Base-by-base conservation (phyloP, 2,797 vertebrate genomes). In the Aphelocoma californica region DNA sequence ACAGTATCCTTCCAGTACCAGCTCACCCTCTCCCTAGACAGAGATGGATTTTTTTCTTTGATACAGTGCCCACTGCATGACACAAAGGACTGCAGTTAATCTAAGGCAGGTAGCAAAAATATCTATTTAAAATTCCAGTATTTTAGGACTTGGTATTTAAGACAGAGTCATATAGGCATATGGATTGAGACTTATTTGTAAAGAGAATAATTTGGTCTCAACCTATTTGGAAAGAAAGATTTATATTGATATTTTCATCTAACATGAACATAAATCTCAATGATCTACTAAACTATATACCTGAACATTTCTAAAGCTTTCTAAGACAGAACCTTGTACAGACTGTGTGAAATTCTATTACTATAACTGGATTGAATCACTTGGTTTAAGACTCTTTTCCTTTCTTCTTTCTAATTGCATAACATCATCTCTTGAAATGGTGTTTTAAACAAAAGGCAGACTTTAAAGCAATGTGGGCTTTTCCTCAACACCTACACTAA, bases 381-480 rank as follows among this genome's bases (percentile, higher is more conserved):
- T 91, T 77, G 5, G 6, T 58, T 95, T 95, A 91, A 80, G 53
- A 75, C 13, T 85, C 26, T 74, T 86, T 85, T 84, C 16, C 34
- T 90, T 90, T 92, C 42, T 81, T 29, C 6, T 14, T 89, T 85
- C 34, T 71, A 84, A 70, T 66, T 96, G 70, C 31, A 57, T 75
- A 92, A 88, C 57, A 50, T 42, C 15, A 29, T 88, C 45, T 81
- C 58, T 73, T 90, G 65, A 92, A 94, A 88, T 64, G 60, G 45
- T 88, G 67, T 58, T 60, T 96, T 94, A 89, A 94, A 90, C 53
- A 92, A 95, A 92, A 95, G 84, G 44, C 75, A 93, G 67, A 47
- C 36, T 94, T 96, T 61, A 88, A 90, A 89, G 77, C 53, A 88
- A 23, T 38, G 83, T 86, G 88, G 94, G 88, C 47, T 94, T 96